These are phyloP conservation scores for Aythya fuligula DNA, from an alignment of 2,797 vertebrate species.

Conservation along the genomic window DNA sequence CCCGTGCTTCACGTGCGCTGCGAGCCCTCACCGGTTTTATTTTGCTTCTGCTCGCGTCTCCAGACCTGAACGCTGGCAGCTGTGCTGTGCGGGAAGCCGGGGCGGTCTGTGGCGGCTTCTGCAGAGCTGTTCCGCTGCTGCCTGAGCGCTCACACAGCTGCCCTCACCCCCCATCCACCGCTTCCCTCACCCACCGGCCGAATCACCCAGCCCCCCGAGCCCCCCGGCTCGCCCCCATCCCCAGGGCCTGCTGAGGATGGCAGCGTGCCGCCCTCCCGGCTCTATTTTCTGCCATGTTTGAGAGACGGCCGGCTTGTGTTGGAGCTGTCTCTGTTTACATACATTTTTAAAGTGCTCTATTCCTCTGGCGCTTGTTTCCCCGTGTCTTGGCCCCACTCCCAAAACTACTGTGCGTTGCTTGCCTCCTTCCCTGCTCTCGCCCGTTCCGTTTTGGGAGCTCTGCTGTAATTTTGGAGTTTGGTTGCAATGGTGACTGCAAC, in stretches of 20 bases:
- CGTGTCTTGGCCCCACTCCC: neutral
- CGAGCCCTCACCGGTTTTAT: neutral
- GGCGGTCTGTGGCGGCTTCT: neutral
- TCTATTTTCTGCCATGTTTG: neutral
- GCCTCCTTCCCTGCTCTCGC: neutral
- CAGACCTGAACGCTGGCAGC: neutral
- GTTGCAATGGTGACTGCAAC: neutral
- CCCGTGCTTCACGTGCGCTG: rapidly evolving
- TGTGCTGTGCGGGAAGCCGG: neutral
- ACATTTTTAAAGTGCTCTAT: neutral
- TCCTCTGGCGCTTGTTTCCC: neutral
- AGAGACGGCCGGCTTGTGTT: neutral
- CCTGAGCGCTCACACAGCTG: too few relatives aligned
- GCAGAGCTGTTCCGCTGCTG: neutral
- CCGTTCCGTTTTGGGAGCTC: neutral
- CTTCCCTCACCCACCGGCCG: neutral
- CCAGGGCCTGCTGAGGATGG: neutral
- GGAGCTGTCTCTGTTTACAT: neutral
- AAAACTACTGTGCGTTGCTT: neutral
- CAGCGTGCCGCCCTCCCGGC: neutral
- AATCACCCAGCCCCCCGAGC: neutral
- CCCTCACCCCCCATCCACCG: neutral
- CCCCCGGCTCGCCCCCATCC: rapidly evolving
- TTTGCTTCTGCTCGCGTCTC: neutral
- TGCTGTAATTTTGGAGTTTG: neutral